These are phyloP conservation scores for Pandemis cinnamomeana DNA, from an alignment of 2,888 invertebrate genomes.

Conservation along the genomic window DNA sequence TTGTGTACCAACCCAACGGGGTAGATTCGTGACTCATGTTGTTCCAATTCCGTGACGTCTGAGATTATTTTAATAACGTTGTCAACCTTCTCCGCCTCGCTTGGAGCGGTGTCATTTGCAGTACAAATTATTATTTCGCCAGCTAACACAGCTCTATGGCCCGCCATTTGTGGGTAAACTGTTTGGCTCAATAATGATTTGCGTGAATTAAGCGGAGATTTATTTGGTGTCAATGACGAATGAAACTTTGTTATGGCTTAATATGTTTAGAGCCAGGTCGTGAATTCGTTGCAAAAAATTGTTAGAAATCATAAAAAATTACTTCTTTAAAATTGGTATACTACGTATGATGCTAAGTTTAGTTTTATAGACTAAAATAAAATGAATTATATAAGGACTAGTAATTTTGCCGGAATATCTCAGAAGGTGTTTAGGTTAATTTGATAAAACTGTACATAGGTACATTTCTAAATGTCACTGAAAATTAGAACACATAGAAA, in stretches of 20 bases:
- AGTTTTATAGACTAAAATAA: too few relatives aligned
- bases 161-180: slow-evolving; percentile 20
- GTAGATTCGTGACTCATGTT: slow-evolving; percentile 59
- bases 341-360: too few relatives aligned
- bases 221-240: not conserved
- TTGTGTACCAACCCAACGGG: slow-evolving; percentile 39
- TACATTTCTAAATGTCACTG: too few relatives aligned
- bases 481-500: too few relatives aligned
- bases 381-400: too few relatives aligned
- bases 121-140: slow-evolving; percentile 28
- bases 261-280: too few relatives aligned
- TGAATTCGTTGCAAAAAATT: not conserved
- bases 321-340: too few relatives aligned
- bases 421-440: too few relatives aligned
- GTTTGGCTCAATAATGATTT: slow-evolving; percentile 1
- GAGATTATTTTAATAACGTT: slow-evolving; percentile 64
- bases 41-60: slow-evolving; percentile 63
- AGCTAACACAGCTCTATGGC: slow-evolving; percentile 5
- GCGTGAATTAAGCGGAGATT: not conserved
- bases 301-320: too few relatives aligned
- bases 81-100: slow-evolving; percentile 54
- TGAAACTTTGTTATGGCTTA: not conserved
- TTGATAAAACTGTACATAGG: too few relatives aligned
- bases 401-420: too few relatives aligned
- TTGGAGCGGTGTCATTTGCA: slow-evolving; percentile 47